phyloP scores from a whole-genome alignment of 2,797 vertebrate species.

The Eremophila alpestris region DNA sequence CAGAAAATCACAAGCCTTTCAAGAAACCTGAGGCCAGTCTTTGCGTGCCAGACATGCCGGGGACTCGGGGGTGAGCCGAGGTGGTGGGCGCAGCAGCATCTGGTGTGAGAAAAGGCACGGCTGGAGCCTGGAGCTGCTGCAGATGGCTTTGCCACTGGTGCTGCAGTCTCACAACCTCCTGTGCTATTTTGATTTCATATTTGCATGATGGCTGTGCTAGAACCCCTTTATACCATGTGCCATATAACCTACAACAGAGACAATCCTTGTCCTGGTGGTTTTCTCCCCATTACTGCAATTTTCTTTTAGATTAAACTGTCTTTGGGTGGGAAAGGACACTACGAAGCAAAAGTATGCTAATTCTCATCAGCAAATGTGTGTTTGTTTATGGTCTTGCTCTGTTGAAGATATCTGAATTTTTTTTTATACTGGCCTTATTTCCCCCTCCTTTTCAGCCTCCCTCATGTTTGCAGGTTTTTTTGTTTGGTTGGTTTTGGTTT shows the following conservation, averaged over 20 bases:
- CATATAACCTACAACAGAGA: background rate
- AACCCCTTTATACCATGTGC: background rate
- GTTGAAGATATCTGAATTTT: background rate
- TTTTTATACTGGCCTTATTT: background rate
- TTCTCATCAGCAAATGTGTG: background rate
- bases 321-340: background rate
- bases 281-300: background rate
- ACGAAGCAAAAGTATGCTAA: background rate
- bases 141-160: slow-evolving; percentile 9
- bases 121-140: slow-evolving; percentile 2
- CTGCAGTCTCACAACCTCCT: background rate
- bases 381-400: background rate
- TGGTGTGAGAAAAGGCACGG: slow-evolving; percentile 36
- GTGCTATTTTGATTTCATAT: background rate
- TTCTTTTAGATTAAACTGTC: background rate
- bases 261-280: background rate
- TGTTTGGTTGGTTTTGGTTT: background rate
- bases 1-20: slow-evolving; percentile 49
- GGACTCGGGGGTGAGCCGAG: background rate
- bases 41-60: background rate
- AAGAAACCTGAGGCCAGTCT: background rate
- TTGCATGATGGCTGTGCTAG: background rate
- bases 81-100: background rate
- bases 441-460: background rate
- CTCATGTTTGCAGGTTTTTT: background rate